Evolutionary conservation across 2,797 vertebrate genomes (phyloP).

Genomic region (Acrocephalus scirpaceus): DNA sequence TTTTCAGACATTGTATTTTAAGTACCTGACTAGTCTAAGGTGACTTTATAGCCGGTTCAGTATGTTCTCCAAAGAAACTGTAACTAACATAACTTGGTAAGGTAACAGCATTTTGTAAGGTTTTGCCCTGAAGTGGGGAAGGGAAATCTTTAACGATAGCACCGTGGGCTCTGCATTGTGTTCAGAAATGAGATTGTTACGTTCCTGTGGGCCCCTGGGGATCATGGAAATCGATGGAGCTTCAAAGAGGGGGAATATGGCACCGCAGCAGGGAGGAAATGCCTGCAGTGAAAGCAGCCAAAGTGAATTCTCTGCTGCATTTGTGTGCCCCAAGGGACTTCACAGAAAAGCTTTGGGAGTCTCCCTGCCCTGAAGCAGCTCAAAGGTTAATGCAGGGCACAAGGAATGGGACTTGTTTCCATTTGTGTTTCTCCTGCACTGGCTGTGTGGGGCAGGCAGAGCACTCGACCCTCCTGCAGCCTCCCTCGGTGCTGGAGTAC

Average conservation of each 20-base stretch:
- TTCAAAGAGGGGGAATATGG: not conserved
- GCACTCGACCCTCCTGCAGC: not conserved
- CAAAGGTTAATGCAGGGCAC: not conserved
- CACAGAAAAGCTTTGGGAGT: not conserved
- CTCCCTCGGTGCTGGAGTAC: not conserved
- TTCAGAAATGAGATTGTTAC: not conserved
- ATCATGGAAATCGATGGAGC: not conserved
- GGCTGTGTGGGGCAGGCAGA: not conserved
- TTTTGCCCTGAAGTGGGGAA: not conserved
- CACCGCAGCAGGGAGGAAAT: not conserved
- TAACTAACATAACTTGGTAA: not conserved
- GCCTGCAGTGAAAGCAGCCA: not conserved
- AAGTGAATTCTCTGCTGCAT: fast-evolving
- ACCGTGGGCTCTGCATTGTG: not conserved
- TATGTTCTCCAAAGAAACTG: not conserved
- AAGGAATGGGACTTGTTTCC: not conserved
- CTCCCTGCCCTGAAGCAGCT: not conserved
- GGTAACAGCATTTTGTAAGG: not conserved
- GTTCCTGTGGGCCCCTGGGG: not conserved
- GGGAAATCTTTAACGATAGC: not conserved
- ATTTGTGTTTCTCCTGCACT: fast-evolving
- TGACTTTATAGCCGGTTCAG: not conserved
- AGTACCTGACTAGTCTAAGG: not conserved
- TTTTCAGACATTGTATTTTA: not conserved
- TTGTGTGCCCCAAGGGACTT: not conserved